Base-by-base conservation (phyloP, 2,888 invertebrate genomes). In the Xestia xanthographa region DNA sequence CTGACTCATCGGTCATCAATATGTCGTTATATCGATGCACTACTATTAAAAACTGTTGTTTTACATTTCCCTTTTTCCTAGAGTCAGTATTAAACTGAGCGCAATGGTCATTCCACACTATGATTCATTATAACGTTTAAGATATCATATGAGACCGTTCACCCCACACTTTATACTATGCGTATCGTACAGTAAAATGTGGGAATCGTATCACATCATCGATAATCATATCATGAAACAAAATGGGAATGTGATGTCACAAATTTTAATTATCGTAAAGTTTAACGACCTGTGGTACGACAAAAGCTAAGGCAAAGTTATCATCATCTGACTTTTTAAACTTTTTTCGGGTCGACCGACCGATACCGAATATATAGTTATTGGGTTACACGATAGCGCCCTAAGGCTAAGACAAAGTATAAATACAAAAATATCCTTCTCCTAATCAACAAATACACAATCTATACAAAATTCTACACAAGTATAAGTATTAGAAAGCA, bases 1-100 rank as follows among this genome's bases (percentile, higher is more conserved):
- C 14, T 72, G 29, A 70, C 20, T 56, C 45, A 48, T 58, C 38
- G 22, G 26, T 22, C 50, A 68, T 72, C 48, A 29, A 71, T 56
- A n/a, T 56, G 22, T 43, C n/a, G 14, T 43, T 34, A 41, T 14
- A 63, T 56, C 14, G 26, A 45, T 66, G 4, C 41, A 63, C 1
- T 58, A 14, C 9, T 20, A 14, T 22, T 5, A 20, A 14, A 34
- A 45, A 6, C 38, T 14, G 14, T n/a, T 56, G n/a, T 75, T 58
- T 58, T 70, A 50, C 26, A 6, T 71, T 14, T 20, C 17, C 34
- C 6, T n/a, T n/a, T 17, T 38, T 50, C 34, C 11, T 6, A 22
- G 26, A 26, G 6, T 29, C 17, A 22, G 17, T 17, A 29, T 41
- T 26, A 65, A n/a, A 4, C 22, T 41, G 2, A 56, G 20, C 29